phyloP scores from a whole-genome alignment of 2,888 invertebrate species.

The Chrysomela aeneicollis region DNA sequence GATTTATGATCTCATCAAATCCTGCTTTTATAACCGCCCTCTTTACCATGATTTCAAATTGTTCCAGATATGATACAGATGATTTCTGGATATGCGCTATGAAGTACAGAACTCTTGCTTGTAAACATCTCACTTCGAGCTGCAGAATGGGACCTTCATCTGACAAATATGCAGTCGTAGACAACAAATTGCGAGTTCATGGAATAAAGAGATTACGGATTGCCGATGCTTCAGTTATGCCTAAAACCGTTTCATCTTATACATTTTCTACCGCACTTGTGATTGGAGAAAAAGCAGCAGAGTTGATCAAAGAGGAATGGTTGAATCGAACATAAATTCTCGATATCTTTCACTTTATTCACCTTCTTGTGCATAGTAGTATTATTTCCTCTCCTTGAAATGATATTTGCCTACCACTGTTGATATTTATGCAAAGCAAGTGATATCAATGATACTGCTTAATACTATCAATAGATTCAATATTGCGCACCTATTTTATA shows the following conservation, averaged over 20 bases:
- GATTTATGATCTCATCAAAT: too few relatives aligned
- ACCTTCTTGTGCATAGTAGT: too few relatives aligned
- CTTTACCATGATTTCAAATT: too few relatives aligned
- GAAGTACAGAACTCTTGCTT: conserved; percentile 75
- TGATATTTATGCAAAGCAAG: too few relatives aligned
- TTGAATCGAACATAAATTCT: conserved; percentile 11
- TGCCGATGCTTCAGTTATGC: conserved; percentile 62
- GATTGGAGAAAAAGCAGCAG: conserved; percentile 59
- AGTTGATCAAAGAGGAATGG: conserved; percentile 57
- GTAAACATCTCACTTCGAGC: conserved; percentile 84
- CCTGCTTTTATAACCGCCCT: too few relatives aligned
- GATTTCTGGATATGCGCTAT: conserved; percentile 82
- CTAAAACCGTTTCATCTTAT: conserved; percentile 57
- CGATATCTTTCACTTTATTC: too few relatives aligned
- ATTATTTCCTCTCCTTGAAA: too few relatives aligned
- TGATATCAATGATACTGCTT: too few relatives aligned
- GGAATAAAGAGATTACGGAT: conserved; percentile 68
- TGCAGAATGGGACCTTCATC: conserved; percentile 80
- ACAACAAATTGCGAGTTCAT: conserved; percentile 71
- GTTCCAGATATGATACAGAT: conserved; percentile 64
- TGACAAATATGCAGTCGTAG: conserved; percentile 79
- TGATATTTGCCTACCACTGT: too few relatives aligned
- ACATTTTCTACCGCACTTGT: conserved; percentile 59
- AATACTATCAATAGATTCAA: too few relatives aligned
- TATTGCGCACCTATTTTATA: too few relatives aligned